Evolutionary conservation across 1,140 invertebrate genomes (phyloP), one percentile per base, ranked within the genome.

Genomic region (Acromyrmex echinatior): DNA sequence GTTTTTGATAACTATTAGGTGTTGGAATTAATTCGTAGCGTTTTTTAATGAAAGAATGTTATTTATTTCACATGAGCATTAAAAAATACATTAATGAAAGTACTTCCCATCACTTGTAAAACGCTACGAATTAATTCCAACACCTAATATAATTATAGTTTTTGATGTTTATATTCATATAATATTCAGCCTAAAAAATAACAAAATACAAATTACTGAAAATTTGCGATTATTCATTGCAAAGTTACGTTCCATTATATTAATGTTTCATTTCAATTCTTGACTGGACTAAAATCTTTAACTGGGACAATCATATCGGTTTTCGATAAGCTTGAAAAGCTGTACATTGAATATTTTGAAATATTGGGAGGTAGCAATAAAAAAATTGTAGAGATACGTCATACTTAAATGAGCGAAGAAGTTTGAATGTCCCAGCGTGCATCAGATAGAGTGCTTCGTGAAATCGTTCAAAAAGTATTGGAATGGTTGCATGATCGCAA

Each of bases 401-500:
- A 73, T 73, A 71, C 56, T 74, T 74, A 84, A 84, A 76, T 84
- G 56, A 74, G 28, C 80, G 66, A 81, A 81, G 65, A 81, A 81
- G 51, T 81, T 58, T 45, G 51, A 45, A 68, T n/a, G 66, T 25
- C 21, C 45, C 68, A 21, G 56, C 39, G 56, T 39, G 53, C 56
- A 82, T 82, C 53, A 74, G 80, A 31, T 49, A 62, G 70, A 84
- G 58, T 76, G 70, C 70, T 70, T 39, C 39, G 70, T 45, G 58
- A 84, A 84, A 84, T 84, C 80, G 56, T 74, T 62, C 39, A 62
- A 74, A 84, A 84, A 74, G 39, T 84, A 84, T 63, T 56, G 70
- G 56, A 84, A 62, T 31, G 56, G 56, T 53, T 74, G 28, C 56
- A 62, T 76, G 70, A 84, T 84, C 80, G 14, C 70, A 84, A 84